Conservation (phyloP, 2,113 vertebrate genomes). For the Polypterus bichir region DNA sequence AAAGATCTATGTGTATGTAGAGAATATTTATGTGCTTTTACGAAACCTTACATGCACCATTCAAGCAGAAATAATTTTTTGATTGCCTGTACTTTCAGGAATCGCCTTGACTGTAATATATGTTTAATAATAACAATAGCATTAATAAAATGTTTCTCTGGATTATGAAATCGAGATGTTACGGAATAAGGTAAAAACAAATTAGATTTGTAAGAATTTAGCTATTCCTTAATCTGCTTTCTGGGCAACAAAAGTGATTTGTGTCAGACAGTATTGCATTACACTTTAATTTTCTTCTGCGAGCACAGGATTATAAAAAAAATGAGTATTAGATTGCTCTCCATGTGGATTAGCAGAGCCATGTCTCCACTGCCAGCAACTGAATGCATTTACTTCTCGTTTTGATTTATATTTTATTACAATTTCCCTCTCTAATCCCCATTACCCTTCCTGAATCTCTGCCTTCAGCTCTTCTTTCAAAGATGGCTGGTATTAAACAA, state of each 20-base stretch:
- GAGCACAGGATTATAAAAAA: conserved; percentile 57
- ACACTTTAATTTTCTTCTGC: conserved; percentile 69
- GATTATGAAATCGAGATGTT: conserved; percentile 52
- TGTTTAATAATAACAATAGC: conserved; percentile 36
- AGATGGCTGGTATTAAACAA: not conserved
- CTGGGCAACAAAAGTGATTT: conserved; percentile 66
- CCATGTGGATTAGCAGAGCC: conserved; percentile 55
- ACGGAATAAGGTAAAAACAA: conserved; percentile 40
- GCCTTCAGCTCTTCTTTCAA: conserved; percentile 29
- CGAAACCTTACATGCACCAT: conserved; percentile 31
- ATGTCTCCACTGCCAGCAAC: conserved; percentile 55
- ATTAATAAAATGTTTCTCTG: conserved; percentile 23
- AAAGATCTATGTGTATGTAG: conserved; percentile 28
- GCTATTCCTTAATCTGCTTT: conserved; percentile 65
- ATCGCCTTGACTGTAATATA: conserved; percentile 32
- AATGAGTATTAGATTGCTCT: conserved; percentile 61
- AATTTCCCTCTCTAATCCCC: conserved; percentile 47
- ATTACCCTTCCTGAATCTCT: conserved; percentile 52
- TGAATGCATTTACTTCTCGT: conserved; percentile 57
- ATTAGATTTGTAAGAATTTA: conserved; percentile 59
- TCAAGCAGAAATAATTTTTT: conserved; percentile 39
- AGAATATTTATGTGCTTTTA: conserved; percentile 46
- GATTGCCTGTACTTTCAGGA: conserved; percentile 29
- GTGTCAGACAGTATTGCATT: conserved; percentile 66
- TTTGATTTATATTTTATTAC: conserved; percentile 63